Conservation (phyloP, 2,888 invertebrate genomes). For the Acanthacorydalis orientalis region DNA sequence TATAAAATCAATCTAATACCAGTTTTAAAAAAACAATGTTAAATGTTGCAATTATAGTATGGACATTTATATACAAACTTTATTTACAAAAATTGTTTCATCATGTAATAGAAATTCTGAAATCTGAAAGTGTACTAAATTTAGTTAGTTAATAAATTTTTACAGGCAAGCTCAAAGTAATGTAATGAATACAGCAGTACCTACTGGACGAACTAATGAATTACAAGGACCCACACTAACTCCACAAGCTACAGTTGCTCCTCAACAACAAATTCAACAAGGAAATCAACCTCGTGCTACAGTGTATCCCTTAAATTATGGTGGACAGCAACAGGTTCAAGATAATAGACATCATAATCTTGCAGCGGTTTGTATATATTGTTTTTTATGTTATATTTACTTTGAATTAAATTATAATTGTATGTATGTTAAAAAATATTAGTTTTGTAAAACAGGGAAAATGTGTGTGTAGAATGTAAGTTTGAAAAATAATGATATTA, state of each 20-base stretch:
- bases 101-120: too few relatives aligned
- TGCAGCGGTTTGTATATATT: neutral
- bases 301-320: constrained; percentile 4
- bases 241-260: neutral
- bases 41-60: too few relatives aligned
- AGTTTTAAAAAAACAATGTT: too few relatives aligned
- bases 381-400: neutral
- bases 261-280: neutral
- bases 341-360: constrained; percentile 3
- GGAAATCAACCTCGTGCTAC: neutral
- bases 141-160: too few relatives aligned
- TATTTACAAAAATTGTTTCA: too few relatives aligned
- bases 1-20: too few relatives aligned
- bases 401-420: neutral
- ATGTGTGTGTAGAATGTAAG: neutral
- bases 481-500: neutral
- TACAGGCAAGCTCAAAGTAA: constrained; percentile 12
- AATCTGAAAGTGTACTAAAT: too few relatives aligned
- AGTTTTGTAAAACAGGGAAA: neutral
- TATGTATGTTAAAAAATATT: neutral
- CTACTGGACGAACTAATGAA: constrained; percentile 11
- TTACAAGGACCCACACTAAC: neutral
- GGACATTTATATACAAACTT: too few relatives aligned
- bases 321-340: neutral
- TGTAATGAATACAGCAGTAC: constrained; percentile 17